Percentiles rank a stretch among this genome's conserved stretches.
phyloP scores from a whole-genome alignment of 2,113 vertebrate genomes.

The Antechinus flavipes region DNA sequence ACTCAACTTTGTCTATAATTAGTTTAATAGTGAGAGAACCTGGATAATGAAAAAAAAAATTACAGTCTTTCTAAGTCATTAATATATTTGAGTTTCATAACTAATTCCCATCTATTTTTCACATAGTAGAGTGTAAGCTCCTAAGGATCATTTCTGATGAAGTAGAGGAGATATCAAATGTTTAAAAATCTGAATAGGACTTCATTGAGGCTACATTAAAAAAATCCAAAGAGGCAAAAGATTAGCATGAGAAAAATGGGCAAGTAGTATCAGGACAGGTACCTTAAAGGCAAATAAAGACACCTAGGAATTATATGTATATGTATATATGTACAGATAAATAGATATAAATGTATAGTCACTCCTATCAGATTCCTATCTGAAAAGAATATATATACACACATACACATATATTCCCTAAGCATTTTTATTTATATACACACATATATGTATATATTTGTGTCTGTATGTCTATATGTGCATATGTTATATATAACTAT shows the following conservation, averaged over 20 bases:
- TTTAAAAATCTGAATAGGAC: not conserved
- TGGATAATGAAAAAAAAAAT: not conserved
- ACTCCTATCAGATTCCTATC: not conserved
- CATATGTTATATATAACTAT: not conserved
- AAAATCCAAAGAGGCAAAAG: not conserved
- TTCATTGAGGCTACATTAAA: not conserved
- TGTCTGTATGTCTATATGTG: too few species aligned
- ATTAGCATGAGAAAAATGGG: not conserved
- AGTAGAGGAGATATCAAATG: not conserved
- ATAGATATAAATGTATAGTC: not conserved
- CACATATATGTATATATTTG: too few species aligned
- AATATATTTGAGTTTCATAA: not conserved
- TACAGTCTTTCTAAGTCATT: not conserved
- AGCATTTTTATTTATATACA: not conserved
- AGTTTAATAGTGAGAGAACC: not conserved
- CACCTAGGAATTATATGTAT: not conserved
- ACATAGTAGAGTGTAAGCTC: not conserved
- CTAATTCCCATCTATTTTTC: not conserved
- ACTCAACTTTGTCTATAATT: not conserved
- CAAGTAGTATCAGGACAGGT: not conserved
- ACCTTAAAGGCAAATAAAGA: not conserved
- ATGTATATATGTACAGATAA: not conserved
- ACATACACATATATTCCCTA: not conserved
- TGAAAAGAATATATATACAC: not conserved
- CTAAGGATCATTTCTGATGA: not conserved